Conservation (phyloP, 2,113 vertebrate species). For the Microtus richardsoni region DNA sequence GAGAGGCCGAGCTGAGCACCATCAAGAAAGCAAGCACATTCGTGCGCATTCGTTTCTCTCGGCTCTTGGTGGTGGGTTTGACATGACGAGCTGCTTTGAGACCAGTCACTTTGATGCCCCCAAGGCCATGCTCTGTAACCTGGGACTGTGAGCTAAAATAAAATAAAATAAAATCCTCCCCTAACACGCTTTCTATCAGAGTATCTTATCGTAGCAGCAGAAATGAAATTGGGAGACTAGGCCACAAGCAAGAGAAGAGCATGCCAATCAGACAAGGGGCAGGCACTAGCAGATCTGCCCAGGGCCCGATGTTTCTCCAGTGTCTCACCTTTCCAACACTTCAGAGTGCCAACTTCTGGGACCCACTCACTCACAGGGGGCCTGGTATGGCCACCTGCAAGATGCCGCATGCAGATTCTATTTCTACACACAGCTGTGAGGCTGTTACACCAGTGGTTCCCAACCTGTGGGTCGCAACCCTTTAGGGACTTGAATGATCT, state of each 20-base stretch:
- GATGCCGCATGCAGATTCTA: rapidly evolving
- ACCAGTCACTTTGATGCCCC: background rate
- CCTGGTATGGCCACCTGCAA: background rate
- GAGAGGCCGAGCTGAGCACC: background rate
- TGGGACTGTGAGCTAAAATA: background rate
- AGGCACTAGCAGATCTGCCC: background rate
- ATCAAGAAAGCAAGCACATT: background rate
- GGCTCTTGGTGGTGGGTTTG: no score
- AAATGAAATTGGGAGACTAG: background rate
- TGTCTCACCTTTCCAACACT: background rate
- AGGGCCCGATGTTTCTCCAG: background rate
- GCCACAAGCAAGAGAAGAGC: background rate
- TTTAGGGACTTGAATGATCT: background rate
- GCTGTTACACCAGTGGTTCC: background rate
- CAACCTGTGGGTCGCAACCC: background rate
- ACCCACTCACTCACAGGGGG: background rate
- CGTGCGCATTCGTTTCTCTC: background rate
- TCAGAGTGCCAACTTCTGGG: background rate
- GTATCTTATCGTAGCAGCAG: background rate
- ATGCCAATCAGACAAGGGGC: rapidly evolving
- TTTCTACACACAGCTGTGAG: background rate
- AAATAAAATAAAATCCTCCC: background rate
- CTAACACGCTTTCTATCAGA: background rate
- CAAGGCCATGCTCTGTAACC: background rate
- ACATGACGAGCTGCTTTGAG: background rate